Conservation (phyloP, 2,113 vertebrate genomes). For the Perca fluviatilis region DNA sequence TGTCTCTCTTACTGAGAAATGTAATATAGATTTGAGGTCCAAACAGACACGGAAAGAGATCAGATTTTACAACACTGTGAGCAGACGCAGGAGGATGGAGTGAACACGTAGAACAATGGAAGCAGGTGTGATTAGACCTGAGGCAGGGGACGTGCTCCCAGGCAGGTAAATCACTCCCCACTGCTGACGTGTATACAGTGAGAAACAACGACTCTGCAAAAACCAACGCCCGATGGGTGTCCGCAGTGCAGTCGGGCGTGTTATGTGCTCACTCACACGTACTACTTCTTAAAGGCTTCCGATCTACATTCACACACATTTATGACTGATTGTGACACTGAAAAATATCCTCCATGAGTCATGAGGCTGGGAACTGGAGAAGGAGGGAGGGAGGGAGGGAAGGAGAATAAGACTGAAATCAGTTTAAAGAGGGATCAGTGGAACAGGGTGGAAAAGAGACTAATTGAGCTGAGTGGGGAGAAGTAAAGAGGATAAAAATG, state of each 20-base stretch:
- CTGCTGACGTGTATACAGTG: constrained; percentile 46
- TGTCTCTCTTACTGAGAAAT: neutral
- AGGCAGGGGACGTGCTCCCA: constrained; percentile 65
- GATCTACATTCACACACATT: constrained; percentile 80
- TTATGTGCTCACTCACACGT: constrained; percentile 77
- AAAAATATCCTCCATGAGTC: constrained; percentile 66
- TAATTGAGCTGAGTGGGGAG: constrained; percentile 64
- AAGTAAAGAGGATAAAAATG: constrained; percentile 56
- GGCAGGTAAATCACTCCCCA: constrained; percentile 65
- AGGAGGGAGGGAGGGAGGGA: constrained; percentile 22
- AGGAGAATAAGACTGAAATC: constrained; percentile 60
- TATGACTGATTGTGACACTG: constrained; percentile 66
- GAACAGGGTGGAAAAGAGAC: constrained; percentile 66
- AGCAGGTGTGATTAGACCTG: constrained; percentile 32
- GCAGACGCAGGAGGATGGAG: neutral
- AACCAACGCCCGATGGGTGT: constrained; percentile 58
- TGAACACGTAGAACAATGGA: constrained; percentile 16
- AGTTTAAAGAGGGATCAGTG: constrained; percentile 71
- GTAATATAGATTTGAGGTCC: neutral
- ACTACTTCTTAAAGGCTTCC: constrained; percentile 63
- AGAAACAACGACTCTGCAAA: constrained; percentile 55
- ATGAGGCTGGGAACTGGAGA: constrained; percentile 61
- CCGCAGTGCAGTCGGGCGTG: neutral
- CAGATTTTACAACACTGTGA: neutral
- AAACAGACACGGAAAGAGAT: neutral